phyloP scores from a whole-genome alignment of 2,888 invertebrate species.

The Ornithoptera priamus region DNA sequence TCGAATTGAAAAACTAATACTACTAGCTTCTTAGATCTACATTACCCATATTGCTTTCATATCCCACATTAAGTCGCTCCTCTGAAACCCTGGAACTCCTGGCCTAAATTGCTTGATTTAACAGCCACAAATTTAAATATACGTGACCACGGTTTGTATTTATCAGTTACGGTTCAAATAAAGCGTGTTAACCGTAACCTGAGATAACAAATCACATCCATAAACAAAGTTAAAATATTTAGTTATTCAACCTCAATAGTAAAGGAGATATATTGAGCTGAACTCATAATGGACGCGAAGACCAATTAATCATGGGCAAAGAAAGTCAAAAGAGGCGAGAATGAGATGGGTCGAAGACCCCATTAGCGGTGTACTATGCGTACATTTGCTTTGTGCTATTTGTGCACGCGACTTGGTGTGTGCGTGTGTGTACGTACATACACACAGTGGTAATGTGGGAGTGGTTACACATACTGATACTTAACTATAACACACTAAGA shows the following conservation, averaged over 20 bases:
- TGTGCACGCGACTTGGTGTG: background rate
- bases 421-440: background rate
- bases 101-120: no score
- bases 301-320: constrained; percentile 20
- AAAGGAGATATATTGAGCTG: constrained; percentile 1
- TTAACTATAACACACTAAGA: background rate
- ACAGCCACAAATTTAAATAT: no score
- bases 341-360: constrained; percentile 18
- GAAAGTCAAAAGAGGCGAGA: constrained; percentile 9
- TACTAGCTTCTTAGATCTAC: no score
- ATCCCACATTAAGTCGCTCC: no score
- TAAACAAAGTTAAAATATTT: no score
- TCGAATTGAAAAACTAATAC: no score
- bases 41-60: no score
- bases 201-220: no score
- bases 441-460: background rate
- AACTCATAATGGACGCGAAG: background rate
- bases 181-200: no score
- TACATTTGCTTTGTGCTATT: background rate
- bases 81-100: no score
- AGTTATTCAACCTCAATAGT: background rate
- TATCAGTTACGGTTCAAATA: no score
- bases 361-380: constrained; percentile 12
- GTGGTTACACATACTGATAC: background rate
- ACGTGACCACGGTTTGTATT: no score